Evolutionary conservation across 1,140 invertebrate genomes (phyloP), one percentile per base, ranked within the genome.

Genomic region (Heliconius himera): DNA sequence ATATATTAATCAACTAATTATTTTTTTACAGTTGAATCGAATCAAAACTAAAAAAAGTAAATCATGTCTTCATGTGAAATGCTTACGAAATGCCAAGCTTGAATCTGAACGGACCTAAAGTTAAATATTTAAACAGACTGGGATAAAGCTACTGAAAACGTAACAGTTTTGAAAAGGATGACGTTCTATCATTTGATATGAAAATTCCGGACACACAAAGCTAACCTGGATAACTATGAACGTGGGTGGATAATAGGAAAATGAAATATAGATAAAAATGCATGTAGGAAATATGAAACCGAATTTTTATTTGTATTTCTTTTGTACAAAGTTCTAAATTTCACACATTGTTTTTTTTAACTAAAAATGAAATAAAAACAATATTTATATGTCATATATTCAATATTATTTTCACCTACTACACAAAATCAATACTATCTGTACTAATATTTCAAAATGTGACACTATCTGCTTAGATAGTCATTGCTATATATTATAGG

Each of bases 81-180:
- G 60, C 22, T 66, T 26, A 29, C 26, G 13, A 66, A 29, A 29
- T 66, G 26, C 13, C 60, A 66, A 66, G 26, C 60, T 66, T 11
- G 60, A 66, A 66, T 66, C 26, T 66, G 74, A 26, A 66, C 74
- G 54, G 54, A 60, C 51, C 29, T 60, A 75, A 38, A 49, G 51
- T 74, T 74, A 51, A 74, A 75, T 49, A 75, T 38, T 66, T 66
- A 29, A 75, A 66, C 20, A 75, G 29, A 66, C 16, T n/a, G 66
- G 74, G 8, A 75, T 41, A 75, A 60, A 75, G 60, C 74, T 26
- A 41, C 38, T 38, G 22, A 51, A 60, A 75, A 75, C 56, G 51
- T 60, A 66, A 75, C 74, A 60, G 33, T 76, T 76, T 76, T 76
- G 54, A 70, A 76, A 76, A 70, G 56, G 56, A 36, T 76, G 13